These are phyloP conservation scores for Holothuria scabra DNA, from an alignment of 53 echinoderm and acorn worm genomes.

Conservation along the genomic window DNA sequence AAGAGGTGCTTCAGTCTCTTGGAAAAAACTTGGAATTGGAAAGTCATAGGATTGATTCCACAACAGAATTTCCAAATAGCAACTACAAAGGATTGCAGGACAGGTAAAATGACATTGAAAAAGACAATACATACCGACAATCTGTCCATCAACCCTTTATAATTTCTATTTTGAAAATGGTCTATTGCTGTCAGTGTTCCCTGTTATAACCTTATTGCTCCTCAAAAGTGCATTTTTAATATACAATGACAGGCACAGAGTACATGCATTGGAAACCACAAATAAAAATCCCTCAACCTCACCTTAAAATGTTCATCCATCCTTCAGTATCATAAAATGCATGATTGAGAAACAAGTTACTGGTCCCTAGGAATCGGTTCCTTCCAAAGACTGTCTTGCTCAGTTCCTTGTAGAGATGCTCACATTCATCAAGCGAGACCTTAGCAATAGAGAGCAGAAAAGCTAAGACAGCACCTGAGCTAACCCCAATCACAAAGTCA, in stretches of 20 bases:
- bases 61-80: too few species aligned
- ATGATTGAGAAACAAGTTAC: slow-evolving; percentile 87
- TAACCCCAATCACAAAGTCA: slow-evolving; percentile 93
- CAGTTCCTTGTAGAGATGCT: slow-evolving; percentile 74
- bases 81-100: too few species aligned
- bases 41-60: too few species aligned
- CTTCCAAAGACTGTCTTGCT: slow-evolving; percentile 84
- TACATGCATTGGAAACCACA: background rate
- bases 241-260: background rate
- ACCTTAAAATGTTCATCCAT: slow-evolving; percentile 92
- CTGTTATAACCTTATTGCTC: too few species aligned
- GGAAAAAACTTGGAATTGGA: too few species aligned
- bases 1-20: too few species aligned
- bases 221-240: too few species aligned
- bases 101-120: too few species aligned
- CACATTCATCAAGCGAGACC: slow-evolving; percentile 78
- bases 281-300: background rate
- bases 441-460: slow-evolving; percentile 75
- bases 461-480: slow-evolving; percentile 88
- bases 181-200: too few species aligned
- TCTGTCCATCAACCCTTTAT: too few species aligned
- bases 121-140: too few species aligned
- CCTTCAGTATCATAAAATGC: slow-evolving; percentile 95
- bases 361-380: slow-evolving; percentile 84
- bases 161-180: too few species aligned